Base-by-base conservation (phyloP, 2,113 vertebrate species). In the Syrrhaptes paradoxus region DNA sequence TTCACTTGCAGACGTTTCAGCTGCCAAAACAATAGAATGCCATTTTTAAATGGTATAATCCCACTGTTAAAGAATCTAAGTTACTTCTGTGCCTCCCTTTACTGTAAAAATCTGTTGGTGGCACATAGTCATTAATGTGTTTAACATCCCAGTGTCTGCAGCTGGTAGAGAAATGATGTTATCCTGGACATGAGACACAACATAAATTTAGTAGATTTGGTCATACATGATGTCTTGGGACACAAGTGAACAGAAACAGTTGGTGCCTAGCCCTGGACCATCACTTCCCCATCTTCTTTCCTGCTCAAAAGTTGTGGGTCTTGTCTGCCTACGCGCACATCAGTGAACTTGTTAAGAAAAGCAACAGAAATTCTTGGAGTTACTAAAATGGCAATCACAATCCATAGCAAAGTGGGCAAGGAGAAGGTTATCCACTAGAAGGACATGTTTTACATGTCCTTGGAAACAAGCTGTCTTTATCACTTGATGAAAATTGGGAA, bases 41-140 rank as follows among this genome's bases (percentile, higher is more conserved):
- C 77, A 70, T 91, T 96, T 95, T 93, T 78, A 96, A 96, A 87
- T 49, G 68, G 74, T 54, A n/a, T 85, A 89, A 95, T 75, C 81
- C 86, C 74, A 78, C n/a, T 65, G 52, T 77, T 92, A 71, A 89
- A 92, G 91, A 89, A 90, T 89, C 66, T 74, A 51, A 67, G 76
- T 67, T 89, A 89, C 57, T 92, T 89, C 70, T 13, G 4, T 52
- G 62, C 77, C 66, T 95, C 73, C 57, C 26, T 86, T 74, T 86
- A 59, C 84, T 84, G 55, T 90, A 92, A 95, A 89, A 92, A 74
- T 90, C 83, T 75, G 31, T 72, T 85, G 85, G 81, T 87, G 87
- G 57, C 5, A 0, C 41, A 16, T 13, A 92, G 66, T 87, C 84
- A 57, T 70, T 91, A 36, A 95, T 87, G 73, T 72, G 36, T 95